Conservation (phyloP, 2,888 invertebrate species). For the Noctua pronuba region DNA sequence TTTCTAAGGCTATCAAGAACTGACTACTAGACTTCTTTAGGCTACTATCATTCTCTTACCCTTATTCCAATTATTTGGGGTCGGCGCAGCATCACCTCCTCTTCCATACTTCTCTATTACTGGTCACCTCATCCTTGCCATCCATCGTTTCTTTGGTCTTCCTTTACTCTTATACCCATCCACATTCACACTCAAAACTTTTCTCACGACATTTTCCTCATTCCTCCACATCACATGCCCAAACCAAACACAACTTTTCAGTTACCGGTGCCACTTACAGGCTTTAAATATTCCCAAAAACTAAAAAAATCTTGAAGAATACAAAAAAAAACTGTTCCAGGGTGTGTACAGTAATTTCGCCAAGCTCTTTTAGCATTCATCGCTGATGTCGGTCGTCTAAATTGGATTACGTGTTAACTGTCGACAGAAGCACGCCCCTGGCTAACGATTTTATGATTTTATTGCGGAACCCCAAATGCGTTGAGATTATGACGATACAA, state of each 20-base stretch:
- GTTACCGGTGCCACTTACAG: background rate
- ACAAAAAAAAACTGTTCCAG: conserved; percentile 61
- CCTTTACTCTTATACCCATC: background rate
- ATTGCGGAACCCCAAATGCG: conserved; percentile 81
- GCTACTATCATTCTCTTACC: background rate
- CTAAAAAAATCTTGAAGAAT: conserved; percentile 15
- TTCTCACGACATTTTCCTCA: background rate
- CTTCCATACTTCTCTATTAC: no score
- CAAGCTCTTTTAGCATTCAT: conserved; percentile 85
- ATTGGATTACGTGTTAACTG: conserved; percentile 89
- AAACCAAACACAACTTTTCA: background rate
- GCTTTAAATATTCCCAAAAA: background rate
- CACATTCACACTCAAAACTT: background rate
- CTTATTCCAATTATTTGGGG: no score
- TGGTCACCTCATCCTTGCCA: no score
- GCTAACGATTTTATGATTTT: conserved; percentile 87
- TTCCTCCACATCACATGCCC: background rate
- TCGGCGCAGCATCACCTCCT: no score
- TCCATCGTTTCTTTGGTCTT: no score
- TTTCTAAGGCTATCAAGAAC: background rate
- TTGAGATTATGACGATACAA: conserved; percentile 78
- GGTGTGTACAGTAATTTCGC: conserved; percentile 80
- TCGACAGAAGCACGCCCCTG: conserved; percentile 75
- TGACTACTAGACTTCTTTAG: background rate
- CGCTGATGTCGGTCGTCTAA: conserved; percentile 79